phyloP scores from a whole-genome alignment of 2,888 invertebrate genomes.

The Melikaiella ostensackeni region DNA sequence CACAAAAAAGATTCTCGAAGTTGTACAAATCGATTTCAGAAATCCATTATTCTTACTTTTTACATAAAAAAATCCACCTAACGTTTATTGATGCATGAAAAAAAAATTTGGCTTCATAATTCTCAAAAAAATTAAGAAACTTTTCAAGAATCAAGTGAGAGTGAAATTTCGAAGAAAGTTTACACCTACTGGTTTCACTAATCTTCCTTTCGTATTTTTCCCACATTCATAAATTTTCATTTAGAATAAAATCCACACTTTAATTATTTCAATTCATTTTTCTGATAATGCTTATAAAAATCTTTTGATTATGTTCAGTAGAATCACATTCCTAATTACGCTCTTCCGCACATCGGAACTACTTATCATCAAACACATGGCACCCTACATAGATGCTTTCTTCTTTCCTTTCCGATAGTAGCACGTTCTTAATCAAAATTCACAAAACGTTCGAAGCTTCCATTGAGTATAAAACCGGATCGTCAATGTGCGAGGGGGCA shows the following conservation, averaged over 20 bases:
- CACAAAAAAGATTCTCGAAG: no score
- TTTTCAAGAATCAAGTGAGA: not conserved
- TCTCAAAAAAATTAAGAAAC: no score
- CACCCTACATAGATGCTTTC: conserved; percentile 74
- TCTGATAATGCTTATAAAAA: not conserved
- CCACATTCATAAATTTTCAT: not conserved
- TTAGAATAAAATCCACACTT: not conserved
- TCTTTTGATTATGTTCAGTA: not conserved
- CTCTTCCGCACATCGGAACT: conserved; percentile 1
- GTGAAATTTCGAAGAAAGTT: conserved; percentile 11
- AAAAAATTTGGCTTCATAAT: no score
- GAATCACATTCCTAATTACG: not conserved
- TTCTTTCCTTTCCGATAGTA: conserved; percentile 67
- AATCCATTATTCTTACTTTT: no score
- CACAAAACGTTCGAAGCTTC: conserved; percentile 65
- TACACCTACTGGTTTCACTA: not conserved
- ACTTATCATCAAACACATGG: conserved; percentile 58
- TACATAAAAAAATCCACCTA: no score
- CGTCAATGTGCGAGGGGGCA: conserved; percentile 69
- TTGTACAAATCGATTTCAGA: no score
- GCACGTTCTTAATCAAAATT: conserved; percentile 74
- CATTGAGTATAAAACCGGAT: conserved; percentile 74
- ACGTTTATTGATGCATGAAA: no score
- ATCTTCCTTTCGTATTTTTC: not conserved
- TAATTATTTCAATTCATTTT: not conserved